A percentile compares a stretch with the other conserved stretches of the same genome.
Evolutionary conservation across 1,140 invertebrate species (phyloP).

Genomic region (Diachasmimorpha longicaudata): DNA sequence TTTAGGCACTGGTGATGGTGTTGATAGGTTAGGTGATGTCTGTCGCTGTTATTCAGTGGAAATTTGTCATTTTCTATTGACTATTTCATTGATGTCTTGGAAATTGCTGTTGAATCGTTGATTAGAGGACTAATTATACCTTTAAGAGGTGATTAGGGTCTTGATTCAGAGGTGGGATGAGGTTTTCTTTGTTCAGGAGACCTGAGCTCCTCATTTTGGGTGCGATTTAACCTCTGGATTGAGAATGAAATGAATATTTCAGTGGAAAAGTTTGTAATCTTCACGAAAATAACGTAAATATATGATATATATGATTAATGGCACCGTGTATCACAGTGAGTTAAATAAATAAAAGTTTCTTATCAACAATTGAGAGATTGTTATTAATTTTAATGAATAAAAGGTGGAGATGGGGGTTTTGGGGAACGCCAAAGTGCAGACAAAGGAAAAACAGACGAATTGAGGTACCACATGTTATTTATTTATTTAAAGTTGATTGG

Average conservation of each 20-base stretch:
- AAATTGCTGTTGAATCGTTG: too few relatives aligned
- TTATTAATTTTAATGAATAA: background rate
- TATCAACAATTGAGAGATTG: conserved; percentile 7
- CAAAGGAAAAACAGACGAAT: too few relatives aligned
- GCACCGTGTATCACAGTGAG: conserved; percentile 30
- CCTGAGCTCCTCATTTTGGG: background rate
- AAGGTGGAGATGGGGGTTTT: too few relatives aligned
- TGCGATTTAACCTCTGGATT: background rate
- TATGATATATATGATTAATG: conserved; percentile 19
- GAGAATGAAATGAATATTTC: background rate
- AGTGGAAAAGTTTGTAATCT: background rate
- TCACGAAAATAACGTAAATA: conserved; percentile 12
- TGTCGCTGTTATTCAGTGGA: conserved; percentile 27
- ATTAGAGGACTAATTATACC: too few relatives aligned
- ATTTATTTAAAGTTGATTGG: too few relatives aligned
- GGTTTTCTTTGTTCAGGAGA: too few relatives aligned
- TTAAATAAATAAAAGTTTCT: conserved; percentile 31
- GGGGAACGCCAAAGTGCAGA: too few relatives aligned
- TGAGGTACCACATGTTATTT: too few relatives aligned
- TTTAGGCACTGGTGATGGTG: conserved; percentile 14
- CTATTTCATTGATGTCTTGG: background rate
- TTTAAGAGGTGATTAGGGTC: too few relatives aligned
- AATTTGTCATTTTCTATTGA: conserved; percentile 7
- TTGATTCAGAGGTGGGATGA: too few relatives aligned
- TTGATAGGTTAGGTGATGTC: conserved; percentile 25